phyloP scores from a whole-genome alignment of 2,888 invertebrate genomes.

The Xanthia icteritia region DNA sequence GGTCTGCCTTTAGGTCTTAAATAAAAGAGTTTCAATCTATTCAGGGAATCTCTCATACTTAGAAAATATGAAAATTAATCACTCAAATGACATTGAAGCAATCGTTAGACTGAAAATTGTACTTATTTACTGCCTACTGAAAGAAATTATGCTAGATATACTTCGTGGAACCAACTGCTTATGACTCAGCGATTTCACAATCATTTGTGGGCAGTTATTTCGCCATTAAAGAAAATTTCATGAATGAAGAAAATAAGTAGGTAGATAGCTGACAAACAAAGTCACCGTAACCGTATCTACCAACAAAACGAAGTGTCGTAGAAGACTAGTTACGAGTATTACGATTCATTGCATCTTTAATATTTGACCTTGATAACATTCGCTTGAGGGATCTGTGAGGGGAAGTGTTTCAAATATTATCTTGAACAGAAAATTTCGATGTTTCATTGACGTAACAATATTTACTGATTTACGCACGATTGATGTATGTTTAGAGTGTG shows the following conservation, averaged over 20 bases:
- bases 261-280: not conserved
- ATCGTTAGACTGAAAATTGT: slow-evolving; percentile 2
- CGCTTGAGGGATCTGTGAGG: not conserved
- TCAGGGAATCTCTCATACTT: not conserved
- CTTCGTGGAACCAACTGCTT: slow-evolving; percentile 25
- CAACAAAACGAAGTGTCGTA: not conserved
- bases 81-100: not conserved
- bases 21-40: not conserved
- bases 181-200: slow-evolving; percentile 28
- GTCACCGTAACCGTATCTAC: not conserved
- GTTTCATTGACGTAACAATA: slow-evolving; percentile 55
- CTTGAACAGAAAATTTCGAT: slow-evolving; percentile 37
- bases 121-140: not conserved
- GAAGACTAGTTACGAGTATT: not conserved
- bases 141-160: not conserved
- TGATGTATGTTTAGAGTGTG: slow-evolving; percentile 58
- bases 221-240: not conserved
- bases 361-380: not conserved
- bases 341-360: slow-evolving; percentile 2
- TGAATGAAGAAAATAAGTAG: not conserved
- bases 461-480: slow-evolving; percentile 49
- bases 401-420: slow-evolving; percentile 30
- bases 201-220: slow-evolving; percentile 24
- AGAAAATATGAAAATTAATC: slow-evolving; percentile 24
- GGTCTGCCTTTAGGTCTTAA: too few relatives aligned